Evolutionary conservation across 2,113 vertebrate genomes (phyloP).

Genomic region (Oryzias woworae): DNA sequence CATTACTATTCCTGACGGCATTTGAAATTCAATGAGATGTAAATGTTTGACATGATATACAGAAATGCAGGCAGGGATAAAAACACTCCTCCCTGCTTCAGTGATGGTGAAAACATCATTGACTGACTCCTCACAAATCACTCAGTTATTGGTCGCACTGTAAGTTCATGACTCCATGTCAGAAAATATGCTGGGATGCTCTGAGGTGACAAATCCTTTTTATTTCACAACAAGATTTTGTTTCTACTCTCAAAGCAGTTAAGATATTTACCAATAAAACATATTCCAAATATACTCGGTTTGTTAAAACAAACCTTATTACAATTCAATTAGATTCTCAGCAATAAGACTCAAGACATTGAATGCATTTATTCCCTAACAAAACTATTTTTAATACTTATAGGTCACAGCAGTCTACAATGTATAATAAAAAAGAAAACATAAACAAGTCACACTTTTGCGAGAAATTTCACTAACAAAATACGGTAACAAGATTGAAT

Average conservation of each 20-base stretch:
- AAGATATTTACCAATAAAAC: not conserved
- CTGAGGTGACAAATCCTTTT: conserved; percentile 42
- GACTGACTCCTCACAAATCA: conserved; percentile 66
- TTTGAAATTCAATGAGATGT: conserved; percentile 86
- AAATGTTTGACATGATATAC: conserved; percentile 82
- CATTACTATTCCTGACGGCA: conserved; percentile 81
- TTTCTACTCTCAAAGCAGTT: conserved; percentile 4
- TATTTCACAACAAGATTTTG: conserved; percentile 5
- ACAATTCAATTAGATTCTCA: too few species aligned
- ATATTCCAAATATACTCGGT: not conserved
- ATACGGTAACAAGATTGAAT: too few species aligned
- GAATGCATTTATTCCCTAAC: too few species aligned
- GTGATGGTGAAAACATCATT: conserved; percentile 76
- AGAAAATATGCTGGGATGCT: conserved; percentile 42
- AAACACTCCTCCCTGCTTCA: conserved; percentile 70
- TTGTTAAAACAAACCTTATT: too few species aligned
- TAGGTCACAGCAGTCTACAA: too few species aligned
- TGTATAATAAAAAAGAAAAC: too few species aligned
- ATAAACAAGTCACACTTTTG: too few species aligned
- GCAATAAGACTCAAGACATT: too few species aligned
- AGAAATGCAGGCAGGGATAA: conserved; percentile 72
- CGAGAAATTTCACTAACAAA: too few species aligned
- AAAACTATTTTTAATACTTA: too few species aligned
- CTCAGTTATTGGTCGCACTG: conserved; percentile 46
- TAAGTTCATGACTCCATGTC: conserved; percentile 41